A percentile compares a stretch with the other conserved stretches of the same genome.
These are phyloP conservation scores for Accipiter virgatus DNA, from an alignment of 2,113 vertebrate species.

Conservation along the genomic window DNA sequence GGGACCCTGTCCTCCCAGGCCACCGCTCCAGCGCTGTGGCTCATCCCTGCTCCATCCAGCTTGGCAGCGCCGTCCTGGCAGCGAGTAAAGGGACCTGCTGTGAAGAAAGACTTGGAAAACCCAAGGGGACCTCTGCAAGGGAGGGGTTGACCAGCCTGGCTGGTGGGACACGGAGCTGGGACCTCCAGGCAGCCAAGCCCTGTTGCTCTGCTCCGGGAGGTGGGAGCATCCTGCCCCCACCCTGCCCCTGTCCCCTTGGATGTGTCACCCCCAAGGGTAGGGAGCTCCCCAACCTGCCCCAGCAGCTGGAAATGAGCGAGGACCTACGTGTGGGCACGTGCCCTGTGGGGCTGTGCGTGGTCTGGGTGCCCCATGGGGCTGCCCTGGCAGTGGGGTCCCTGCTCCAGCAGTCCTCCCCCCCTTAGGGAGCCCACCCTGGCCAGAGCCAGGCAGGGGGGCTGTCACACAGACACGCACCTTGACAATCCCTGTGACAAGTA, in stretches of 20 bases:
- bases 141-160: not conserved
- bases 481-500: not conserved
- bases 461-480: not conserved
- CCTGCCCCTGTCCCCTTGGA: not conserved
- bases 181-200: not conserved
- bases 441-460: fast-evolving
- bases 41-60: not conserved
- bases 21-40: fast-evolving
- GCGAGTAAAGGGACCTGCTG: fast-evolving
- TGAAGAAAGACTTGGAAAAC: not conserved
- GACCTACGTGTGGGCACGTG: fast-evolving
- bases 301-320: not conserved
- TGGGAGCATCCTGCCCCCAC: not conserved
- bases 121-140: not conserved
- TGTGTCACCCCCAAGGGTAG: not conserved
- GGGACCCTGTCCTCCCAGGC: not conserved
- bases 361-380: fast-evolving
- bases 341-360: fast-evolving
- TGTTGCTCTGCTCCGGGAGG: not conserved
- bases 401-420: fast-evolving
- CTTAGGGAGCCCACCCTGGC: not conserved
- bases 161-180: not conserved
- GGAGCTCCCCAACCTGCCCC: not conserved
- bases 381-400: not conserved
- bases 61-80: not conserved